Evolutionary conservation across 2,113 vertebrate species (phyloP).

Genomic region (Cyprinus carpio): DNA sequence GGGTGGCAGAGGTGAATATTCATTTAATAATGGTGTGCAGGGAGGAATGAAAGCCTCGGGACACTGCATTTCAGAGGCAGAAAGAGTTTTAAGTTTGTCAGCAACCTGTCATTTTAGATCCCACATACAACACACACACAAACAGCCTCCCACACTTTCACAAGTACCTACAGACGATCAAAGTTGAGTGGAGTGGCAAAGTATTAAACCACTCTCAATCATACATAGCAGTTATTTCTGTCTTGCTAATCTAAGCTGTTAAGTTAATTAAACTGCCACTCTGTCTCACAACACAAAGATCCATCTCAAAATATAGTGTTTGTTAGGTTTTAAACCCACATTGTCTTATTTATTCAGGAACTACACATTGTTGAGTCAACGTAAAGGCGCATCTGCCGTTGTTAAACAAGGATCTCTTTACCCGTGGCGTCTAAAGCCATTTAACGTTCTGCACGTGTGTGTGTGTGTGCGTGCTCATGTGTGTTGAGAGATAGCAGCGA

Average conservation of each 20-base stretch:
- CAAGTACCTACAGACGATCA: slow-evolving; percentile 44
- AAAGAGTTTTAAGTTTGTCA: slow-evolving; percentile 50
- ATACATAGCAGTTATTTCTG: slow-evolving; percentile 31
- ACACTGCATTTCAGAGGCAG: slow-evolving; percentile 47
- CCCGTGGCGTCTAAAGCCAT: slow-evolving; percentile 57
- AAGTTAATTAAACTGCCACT: slow-evolving; percentile 36
- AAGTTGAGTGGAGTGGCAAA: slow-evolving; percentile 41
- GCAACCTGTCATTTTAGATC: slow-evolving; percentile 54
- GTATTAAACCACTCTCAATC: slow-evolving; percentile 52
- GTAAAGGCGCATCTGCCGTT: slow-evolving; percentile 56
- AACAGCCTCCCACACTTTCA: slow-evolving; percentile 20
- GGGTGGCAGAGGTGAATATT: slow-evolving; percentile 41
- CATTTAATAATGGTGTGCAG: slow-evolving; percentile 36
- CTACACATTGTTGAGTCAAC: slow-evolving; percentile 47
- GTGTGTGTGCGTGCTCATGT: background rate
- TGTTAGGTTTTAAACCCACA: background rate
- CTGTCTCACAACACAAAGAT: slow-evolving; percentile 27
- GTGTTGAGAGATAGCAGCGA: slow-evolving; percentile 5
- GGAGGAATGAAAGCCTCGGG: slow-evolving; percentile 30
- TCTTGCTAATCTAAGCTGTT: slow-evolving; percentile 36
- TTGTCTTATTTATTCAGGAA: slow-evolving; percentile 5
- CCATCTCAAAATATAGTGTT: background rate
- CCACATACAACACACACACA: slow-evolving; percentile 28
- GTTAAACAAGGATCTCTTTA: slow-evolving; percentile 44
- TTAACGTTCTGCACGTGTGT: slow-evolving; percentile 39